phyloP scores from a whole-genome alignment of 2,888 invertebrate species.

The Cephus sareptanus region DNA sequence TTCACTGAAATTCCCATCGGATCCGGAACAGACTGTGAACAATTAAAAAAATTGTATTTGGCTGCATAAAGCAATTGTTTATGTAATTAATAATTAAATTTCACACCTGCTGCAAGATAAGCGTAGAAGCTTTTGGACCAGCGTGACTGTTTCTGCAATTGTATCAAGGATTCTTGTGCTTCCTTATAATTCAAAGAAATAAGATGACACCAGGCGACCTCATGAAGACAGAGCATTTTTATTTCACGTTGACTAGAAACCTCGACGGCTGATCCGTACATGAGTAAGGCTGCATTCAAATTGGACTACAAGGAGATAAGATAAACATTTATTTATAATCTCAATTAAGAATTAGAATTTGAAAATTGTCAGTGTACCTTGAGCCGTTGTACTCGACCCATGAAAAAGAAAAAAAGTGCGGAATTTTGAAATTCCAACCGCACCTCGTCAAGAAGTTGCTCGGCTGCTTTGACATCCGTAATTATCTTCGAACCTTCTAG shows the following conservation, averaged over 20 bases:
- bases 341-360: neutral
- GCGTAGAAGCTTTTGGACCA: constrained; percentile 77
- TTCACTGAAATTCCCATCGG: constrained; percentile 64
- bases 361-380: constrained; percentile 66
- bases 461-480: constrained; percentile 71
- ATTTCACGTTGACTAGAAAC: constrained; percentile 73
- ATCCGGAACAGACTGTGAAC: constrained; percentile 67
- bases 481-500: constrained; percentile 72
- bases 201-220: constrained; percentile 76
- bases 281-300: constrained; percentile 69
- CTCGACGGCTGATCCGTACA: constrained; percentile 71
- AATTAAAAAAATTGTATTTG: neutral
- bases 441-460: constrained; percentile 69
- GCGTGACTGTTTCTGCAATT: constrained; percentile 71
- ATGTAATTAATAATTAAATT: neutral
- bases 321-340: neutral
- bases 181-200: constrained; percentile 72
- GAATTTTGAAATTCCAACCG: constrained; percentile 71
- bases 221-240: constrained; percentile 72
- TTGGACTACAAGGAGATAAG: constrained; percentile 68
- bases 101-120: constrained; percentile 69
- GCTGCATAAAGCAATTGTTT: neutral
- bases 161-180: constrained; percentile 68
- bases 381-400: constrained; percentile 72
- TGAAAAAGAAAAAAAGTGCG: constrained; percentile 76